Evolutionary conservation across 2,113 vertebrate genomes (phyloP), one percentile per base, ranked within the genome.

Genomic region (Cochlearius cochlearius): DNA sequence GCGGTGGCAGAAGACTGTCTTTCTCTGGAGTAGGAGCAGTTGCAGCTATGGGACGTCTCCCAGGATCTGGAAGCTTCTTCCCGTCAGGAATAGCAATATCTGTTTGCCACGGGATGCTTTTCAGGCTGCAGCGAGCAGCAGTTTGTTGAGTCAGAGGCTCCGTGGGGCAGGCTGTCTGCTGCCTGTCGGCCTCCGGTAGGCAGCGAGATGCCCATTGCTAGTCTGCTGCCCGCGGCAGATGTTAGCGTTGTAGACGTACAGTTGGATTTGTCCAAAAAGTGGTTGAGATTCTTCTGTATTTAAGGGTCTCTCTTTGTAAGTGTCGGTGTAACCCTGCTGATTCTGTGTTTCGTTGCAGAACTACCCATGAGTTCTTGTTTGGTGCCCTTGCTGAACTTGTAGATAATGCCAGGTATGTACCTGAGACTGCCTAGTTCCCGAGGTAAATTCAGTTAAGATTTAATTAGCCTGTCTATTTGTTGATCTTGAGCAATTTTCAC

Each of bases 361-460:
- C 99, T 83, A 99, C 99, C 43, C 99, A 99, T 20, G 99, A 99
- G 96, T 99, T 99, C 96, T 98, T 99, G 88, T 99, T 99, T 98
- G 99, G 99, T 95, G 99, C 99, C 71, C 98, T 99, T 98, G 99
- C 99, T 72, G 99, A 99, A 95, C 98, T 99, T 92, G 99, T 99
- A 94, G 99, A 99, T 98, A 99, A 99, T 91, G 99, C 99, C 95
- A 99, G 99, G 99, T 99, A 99, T 23, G 98, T 98, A 86, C 45
- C 60, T 23, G 49, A 81, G n/a, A 76, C 50, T 25, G 6, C 39
- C 10, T 25, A 30, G 67, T 85, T 77, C 26, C 26, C 10, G 23
- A 27, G 25, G 19, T 36, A 41, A 59, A 50, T 82, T 58, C 3
- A 1, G n/a, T 75, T 62, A 56, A 62, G 55, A 45, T 90, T 71